These are phyloP conservation scores for Cladopsammia gracilis DNA, from an alignment of 64 coral and sea anemone genomes.

Conservation along the genomic window DNA sequence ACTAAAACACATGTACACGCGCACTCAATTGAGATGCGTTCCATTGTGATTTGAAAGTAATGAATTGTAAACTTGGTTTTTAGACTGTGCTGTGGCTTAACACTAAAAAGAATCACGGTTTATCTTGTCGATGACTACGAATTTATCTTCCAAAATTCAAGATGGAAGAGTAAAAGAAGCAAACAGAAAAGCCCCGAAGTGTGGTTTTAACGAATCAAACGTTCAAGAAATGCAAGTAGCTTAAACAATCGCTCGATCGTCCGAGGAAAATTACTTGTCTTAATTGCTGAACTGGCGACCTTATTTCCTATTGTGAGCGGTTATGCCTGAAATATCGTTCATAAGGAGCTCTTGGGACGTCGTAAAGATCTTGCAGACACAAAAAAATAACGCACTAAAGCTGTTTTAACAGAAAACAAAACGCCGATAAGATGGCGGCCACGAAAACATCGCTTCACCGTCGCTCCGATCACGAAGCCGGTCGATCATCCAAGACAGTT, in stretches of 20 bases:
- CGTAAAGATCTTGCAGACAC: background rate
- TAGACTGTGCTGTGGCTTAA: no score
- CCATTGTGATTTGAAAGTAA: background rate
- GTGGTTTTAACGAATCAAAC: background rate
- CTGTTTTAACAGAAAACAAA: slow-evolving; percentile 21
- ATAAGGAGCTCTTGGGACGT: background rate
- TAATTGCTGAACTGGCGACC: background rate
- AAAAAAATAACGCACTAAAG: background rate
- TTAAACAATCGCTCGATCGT: background rate
- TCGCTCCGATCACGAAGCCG: slow-evolving; percentile 1
- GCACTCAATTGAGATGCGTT: background rate
- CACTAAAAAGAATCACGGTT: no score
- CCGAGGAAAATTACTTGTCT: background rate
- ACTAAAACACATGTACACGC: background rate
- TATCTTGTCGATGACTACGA: background rate
- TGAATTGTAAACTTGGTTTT: background rate
- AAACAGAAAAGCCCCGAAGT: background rate
- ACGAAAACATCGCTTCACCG: slow-evolving; percentile 9
- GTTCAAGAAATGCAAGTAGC: background rate
- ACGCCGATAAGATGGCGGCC: slow-evolving; percentile 60
- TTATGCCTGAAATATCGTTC: background rate
- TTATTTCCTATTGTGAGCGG: background rate
- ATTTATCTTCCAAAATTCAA: background rate
- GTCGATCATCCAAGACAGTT: slow-evolving; percentile 61
- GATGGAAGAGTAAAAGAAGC: background rate